Conservation (phyloP, 2,888 invertebrate species). For the Macrophya annulata region DNA sequence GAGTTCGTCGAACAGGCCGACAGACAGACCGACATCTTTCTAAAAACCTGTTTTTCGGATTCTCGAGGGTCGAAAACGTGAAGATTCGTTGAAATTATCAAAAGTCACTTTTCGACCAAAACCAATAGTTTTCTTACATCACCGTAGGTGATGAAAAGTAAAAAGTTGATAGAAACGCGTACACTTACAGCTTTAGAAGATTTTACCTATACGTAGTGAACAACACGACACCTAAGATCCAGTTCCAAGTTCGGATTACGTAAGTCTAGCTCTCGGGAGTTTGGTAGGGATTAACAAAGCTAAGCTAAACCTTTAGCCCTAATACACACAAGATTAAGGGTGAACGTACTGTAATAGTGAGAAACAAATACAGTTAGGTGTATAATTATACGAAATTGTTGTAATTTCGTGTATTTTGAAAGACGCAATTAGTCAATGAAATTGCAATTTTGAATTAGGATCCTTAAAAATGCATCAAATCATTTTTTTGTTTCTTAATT, state of each 20-base stretch:
- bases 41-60: no score
- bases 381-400: neutral
- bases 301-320: neutral
- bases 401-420: neutral
- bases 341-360: neutral
- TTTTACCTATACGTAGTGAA: neutral
- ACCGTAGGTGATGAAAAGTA: no score
- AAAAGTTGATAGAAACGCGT: neutral
- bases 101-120: no score
- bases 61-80: no score
- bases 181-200: neutral
- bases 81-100: no score
- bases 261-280: neutral
- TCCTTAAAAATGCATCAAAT: no score
- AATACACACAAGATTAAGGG: slow-evolving; percentile 5
- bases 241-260: slow-evolving; percentile 10
- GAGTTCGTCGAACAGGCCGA: no score
- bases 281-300: slow-evolving; percentile 17
- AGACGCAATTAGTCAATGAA: neutral
- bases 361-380: neutral
- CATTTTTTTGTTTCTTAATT: no score
- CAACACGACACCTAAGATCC: slow-evolving; percentile 18
- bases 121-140: no score
- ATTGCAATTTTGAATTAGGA: neutral
- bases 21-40: no score